Evolutionary conservation across 1,140 invertebrate species (phyloP).

Genomic region (Atta colombica): DNA sequence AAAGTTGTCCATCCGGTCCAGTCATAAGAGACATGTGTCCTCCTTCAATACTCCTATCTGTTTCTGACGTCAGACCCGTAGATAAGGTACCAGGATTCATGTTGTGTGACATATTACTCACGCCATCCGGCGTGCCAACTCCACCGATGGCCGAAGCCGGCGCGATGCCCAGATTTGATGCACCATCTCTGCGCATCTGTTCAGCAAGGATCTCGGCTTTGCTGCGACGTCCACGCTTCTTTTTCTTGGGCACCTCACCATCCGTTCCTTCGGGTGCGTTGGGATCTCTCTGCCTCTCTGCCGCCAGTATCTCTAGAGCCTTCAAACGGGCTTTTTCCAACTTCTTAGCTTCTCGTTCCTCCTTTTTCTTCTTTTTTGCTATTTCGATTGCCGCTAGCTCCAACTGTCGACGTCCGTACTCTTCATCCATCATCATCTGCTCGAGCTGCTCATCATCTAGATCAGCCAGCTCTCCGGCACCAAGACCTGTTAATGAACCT

Average conservation of each 20-base stretch:
- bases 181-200: constrained; percentile 83
- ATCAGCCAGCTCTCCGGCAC: constrained; percentile 86
- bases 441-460: constrained; percentile 88
- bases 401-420: constrained; percentile 87
- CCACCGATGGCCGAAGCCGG: constrained; percentile 1
- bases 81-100: constrained; percentile 61
- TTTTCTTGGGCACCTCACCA: constrained; percentile 84
- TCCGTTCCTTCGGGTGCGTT: constrained; percentile 81
- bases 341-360: constrained; percentile 88
- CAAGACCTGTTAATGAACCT: constrained; percentile 81
- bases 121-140: constrained; percentile 64
- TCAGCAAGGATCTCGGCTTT: constrained; percentile 86
- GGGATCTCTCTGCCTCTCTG: constrained; percentile 81
- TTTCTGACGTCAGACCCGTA: constrained; percentile 67
- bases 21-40: constrained; percentile 75
- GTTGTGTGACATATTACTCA: constrained; percentile 59
- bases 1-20: constrained; percentile 79
- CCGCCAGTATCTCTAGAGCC: constrained; percentile 83
- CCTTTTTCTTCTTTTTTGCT: constrained; percentile 88
- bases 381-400: constrained; percentile 87
- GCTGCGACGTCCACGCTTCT: constrained; percentile 84
- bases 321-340: constrained; percentile 88
- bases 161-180: constrained; percentile 64
- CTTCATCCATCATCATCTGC: constrained; percentile 89
- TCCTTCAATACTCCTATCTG: constrained; percentile 67